These are phyloP conservation scores for Cinclus cinclus DNA, from an alignment of 2,113 vertebrate genomes.

Conservation along the genomic window DNA sequence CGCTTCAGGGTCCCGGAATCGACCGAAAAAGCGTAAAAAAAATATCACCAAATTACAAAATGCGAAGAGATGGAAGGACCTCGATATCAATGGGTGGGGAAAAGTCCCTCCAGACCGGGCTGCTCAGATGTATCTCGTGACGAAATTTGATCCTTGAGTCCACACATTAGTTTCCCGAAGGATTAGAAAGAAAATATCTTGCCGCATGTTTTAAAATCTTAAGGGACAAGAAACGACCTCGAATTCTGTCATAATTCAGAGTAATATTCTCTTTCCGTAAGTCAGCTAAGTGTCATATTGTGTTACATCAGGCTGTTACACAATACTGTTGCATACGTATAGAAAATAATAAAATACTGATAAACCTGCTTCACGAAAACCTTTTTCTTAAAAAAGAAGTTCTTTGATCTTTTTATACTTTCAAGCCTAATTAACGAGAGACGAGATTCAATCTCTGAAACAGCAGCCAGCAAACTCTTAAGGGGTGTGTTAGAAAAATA, in stretches of 20 bases:
- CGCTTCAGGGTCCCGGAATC: fast-evolving
- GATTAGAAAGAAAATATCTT: not conserved
- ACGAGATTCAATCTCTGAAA: not conserved
- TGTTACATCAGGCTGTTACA: not conserved
- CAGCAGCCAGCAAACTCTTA: not conserved
- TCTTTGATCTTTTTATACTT: not conserved
- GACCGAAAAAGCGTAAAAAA: fast-evolving
- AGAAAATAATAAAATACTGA: not conserved
- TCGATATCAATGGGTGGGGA: not conserved
- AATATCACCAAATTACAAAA: too few relatives aligned
- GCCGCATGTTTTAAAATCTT: not conserved
- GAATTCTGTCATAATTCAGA: not conserved
- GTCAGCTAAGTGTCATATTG: too few relatives aligned
- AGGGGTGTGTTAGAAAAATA: not conserved
- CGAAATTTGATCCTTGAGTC: not conserved
- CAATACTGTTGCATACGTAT: fast-evolving
- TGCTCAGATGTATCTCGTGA: not conserved
- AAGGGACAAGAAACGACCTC: not conserved
- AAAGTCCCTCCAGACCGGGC: fast-evolving
- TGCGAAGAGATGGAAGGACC: not conserved
- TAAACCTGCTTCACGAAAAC: not conserved
- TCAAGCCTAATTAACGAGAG: not conserved
- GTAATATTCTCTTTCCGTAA: not conserved
- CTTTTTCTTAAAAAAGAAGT: not conserved
- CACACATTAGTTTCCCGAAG: not conserved